A percentile compares a stretch with the other conserved stretches of the same genome.
These are phyloP conservation scores for Trichonephila clavata DNA, from an alignment of 1,140 invertebrate genomes.

Conservation along the genomic window DNA sequence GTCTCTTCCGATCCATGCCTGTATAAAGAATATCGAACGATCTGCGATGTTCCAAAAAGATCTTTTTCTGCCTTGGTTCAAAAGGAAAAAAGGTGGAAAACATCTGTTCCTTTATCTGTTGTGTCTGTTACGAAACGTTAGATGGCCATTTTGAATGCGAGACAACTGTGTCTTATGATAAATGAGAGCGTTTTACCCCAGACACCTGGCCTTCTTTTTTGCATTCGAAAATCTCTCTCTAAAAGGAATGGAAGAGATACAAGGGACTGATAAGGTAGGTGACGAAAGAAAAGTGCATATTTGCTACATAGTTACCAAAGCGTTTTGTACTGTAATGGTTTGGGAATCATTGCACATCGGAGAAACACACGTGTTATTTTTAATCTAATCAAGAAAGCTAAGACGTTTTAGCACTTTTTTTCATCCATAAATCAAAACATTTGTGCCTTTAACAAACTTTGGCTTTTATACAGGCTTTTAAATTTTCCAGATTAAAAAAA, in stretches of 20 bases:
- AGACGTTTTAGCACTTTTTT: not conserved
- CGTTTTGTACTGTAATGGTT: not conserved
- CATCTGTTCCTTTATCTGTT: constrained; percentile 36
- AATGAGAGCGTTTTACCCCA: not conserved
- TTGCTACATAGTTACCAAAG: constrained; percentile 12
- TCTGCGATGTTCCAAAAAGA: constrained; percentile 19
- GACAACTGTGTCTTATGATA: constrained; percentile 40
- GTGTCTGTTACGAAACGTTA: constrained; percentile 17
- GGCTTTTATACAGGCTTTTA: too few relatives aligned
- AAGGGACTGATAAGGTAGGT: not conserved
- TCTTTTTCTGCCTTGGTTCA: not conserved
- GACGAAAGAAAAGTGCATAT: constrained; percentile 8
- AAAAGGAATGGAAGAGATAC: not conserved
- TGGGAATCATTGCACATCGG: not conserved
- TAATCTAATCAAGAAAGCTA: not conserved
- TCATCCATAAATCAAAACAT: not conserved
- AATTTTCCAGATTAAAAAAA: too few relatives aligned
- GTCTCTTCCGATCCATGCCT: not conserved
- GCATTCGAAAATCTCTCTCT: not conserved
- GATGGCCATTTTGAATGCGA: constrained; percentile 22
- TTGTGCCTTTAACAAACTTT: too few relatives aligned
- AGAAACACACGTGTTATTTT: not conserved
- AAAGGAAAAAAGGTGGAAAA: constrained; percentile 8
- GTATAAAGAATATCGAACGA: not conserved
- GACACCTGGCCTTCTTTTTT: constrained; percentile 35